Base-by-base conservation (phyloP, 30 jellyfish, hydroid and myxozoan genomes). In the Hydractinia symbiolongicarpus region DNA sequence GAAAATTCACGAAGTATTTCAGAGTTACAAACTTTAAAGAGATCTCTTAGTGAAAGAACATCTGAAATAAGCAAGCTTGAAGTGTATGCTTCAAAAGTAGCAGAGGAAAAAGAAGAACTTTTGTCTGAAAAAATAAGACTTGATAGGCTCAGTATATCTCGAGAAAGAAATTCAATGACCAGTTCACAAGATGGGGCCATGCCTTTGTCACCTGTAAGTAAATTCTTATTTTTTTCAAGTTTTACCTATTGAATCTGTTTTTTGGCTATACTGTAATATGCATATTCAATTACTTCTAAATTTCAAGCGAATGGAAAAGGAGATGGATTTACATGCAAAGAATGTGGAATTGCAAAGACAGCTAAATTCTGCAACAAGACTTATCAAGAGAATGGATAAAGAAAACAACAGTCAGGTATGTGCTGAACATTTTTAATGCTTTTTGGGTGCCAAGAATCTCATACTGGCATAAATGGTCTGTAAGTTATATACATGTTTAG, bases 21-120 rank as follows among this genome's bases (percentile, higher is more conserved):
- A 73, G 98, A 93, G 58, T 73, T 93, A 50, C 82, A 87, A 60
- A 61, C 83, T 49, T 80, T 89, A 4, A 94, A 84, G 68, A 93
- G 82, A 82, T 84, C 95, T 7, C 56, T 93, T 73, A 76, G 79
- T 19, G 96, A 93, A 55, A 93, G 85, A 79, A 89, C 86, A 30
- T 86, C 78, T 19, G 94, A 82, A 66, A 76, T 86, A 16, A 53
- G 89, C 10, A 81, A 58, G 57, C 79, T 82, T 58, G 95, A 86
- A 52, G 13, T 80, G 51, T 90, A 74, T 13, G 53, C 81, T 21
- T 62, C 84, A 4, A 76, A 73, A 55, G 68, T 90, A 6, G 94
- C 81, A 73, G 90, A 84, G 60, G 94, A 85, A 69, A 90, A 85
- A 55, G 91, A 74, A 8, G 66, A 73, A 6, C 75, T 90, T 30